phyloP scores from a whole-genome alignment of 2,113 vertebrate genomes.

The Muntiacus reevesi region DNA sequence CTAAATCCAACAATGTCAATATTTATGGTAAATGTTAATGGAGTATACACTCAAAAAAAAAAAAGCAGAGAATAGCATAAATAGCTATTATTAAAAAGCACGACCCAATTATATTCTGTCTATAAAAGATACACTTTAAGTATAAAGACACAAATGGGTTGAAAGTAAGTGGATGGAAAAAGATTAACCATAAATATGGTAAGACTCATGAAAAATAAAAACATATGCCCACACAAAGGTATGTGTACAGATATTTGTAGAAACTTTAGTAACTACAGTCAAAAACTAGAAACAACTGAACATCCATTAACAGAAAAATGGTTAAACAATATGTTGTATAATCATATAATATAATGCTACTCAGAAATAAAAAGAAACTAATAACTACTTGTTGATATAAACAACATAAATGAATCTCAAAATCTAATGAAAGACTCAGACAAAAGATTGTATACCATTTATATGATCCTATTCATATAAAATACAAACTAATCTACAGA shows the following conservation, averaged over 20 bases:
- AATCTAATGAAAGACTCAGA: slow-evolving; percentile 8
- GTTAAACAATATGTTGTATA: background rate
- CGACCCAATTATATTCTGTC: background rate
- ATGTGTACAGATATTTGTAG: background rate
- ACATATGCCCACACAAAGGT: background rate
- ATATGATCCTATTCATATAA: slow-evolving; percentile 17
- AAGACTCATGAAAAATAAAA: slow-evolving; percentile 27
- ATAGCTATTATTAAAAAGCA: background rate
- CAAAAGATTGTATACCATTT: background rate
- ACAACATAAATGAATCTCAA: slow-evolving; percentile 1
- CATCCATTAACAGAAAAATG: background rate
- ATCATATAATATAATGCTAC: background rate
- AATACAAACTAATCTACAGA: background rate
- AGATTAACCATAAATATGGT: background rate
- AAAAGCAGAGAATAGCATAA: background rate
- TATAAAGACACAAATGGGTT: slow-evolving; percentile 4
- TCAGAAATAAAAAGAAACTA: slow-evolving; percentile 12
- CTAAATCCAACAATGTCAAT: slow-evolving; percentile 3
- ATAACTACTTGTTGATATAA: background rate
- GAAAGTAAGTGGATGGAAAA: slow-evolving; percentile 21
- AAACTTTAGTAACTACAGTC: background rate
- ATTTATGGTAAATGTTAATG: slow-evolving; percentile 19
- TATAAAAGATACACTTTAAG: slow-evolving; percentile 3
- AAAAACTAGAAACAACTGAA: background rate
- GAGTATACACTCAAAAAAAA: background rate